Conservation (phyloP, 1,140 invertebrate genomes). For the Steinernema khuongi region DNA sequence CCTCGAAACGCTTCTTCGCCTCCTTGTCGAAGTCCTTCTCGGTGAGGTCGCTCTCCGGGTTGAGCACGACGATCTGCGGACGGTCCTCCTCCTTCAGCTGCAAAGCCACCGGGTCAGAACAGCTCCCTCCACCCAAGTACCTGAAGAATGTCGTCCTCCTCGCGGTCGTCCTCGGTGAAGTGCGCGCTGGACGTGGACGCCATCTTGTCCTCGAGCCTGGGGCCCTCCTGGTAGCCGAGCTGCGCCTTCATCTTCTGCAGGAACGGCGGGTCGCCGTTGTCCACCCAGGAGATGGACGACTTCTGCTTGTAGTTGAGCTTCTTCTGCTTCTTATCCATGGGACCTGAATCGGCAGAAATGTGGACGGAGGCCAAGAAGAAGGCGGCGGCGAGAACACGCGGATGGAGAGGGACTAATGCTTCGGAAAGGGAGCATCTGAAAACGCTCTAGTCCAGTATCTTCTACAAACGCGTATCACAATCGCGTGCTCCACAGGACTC, state of each 20-base stretch:
- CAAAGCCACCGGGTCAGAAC: no score
- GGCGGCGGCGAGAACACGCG: no score
- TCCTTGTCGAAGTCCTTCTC: conserved; percentile 43
- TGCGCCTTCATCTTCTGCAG: conserved; percentile 43
- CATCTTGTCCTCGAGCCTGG: conserved; percentile 48
- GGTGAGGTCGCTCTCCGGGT: conserved; percentile 40
- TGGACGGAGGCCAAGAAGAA: neutral
- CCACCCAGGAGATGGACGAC: conserved; percentile 36
- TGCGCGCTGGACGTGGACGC: conserved; percentile 17
- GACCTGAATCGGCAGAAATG: neutral
- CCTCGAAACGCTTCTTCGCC: conserved; percentile 40
- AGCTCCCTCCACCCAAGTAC: conserved; percentile 39
- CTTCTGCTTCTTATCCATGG: conserved; percentile 14
- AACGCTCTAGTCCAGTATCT: no score
- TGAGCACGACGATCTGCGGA: conserved; percentile 48
- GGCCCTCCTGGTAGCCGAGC: conserved; percentile 43
- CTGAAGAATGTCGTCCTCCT: conserved; percentile 29
- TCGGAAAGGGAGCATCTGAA: no score
- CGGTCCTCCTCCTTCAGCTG: conserved; percentile 47
- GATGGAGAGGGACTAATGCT: no score
- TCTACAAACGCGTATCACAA: no score
- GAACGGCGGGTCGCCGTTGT: conserved; percentile 45
- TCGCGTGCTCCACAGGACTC: no score
- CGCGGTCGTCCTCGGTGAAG: conserved; percentile 41
- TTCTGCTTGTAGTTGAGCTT: conserved; percentile 51